A percentile compares a stretch with the other conserved stretches of the same genome.
Conservation (phyloP, 2,888 invertebrate genomes). For the Cremastinae sp. region DNA sequence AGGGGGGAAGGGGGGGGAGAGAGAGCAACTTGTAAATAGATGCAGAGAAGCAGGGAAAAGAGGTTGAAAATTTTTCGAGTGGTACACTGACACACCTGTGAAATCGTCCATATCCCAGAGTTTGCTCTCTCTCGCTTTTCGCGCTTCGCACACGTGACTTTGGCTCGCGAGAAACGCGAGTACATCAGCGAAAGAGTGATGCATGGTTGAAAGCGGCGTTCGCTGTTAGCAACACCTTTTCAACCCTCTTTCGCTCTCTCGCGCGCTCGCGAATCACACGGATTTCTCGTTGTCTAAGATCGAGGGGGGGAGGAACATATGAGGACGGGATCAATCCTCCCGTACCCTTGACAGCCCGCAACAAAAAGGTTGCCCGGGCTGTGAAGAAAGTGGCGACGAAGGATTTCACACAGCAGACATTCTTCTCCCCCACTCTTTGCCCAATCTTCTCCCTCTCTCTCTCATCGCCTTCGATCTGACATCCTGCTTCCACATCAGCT, state of each 20-base stretch:
- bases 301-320: conserved; percentile 53
- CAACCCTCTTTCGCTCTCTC: neutral
- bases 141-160: neutral
- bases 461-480: conserved; percentile 12
- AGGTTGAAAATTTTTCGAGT: conserved; percentile 76
- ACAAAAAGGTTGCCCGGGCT: conserved; percentile 59
- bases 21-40: conserved; percentile 77
- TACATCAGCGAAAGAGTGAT: neutral
- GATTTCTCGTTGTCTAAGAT: conserved; percentile 44
- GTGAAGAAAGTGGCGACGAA: conserved; percentile 58
- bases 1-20: too few relatives aligned
- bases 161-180: neutral
- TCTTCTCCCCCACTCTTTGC: conserved; percentile 9
- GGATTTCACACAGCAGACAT: conserved; percentile 60
- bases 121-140: neutral
- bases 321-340: too few relatives aligned
- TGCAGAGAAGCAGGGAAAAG: conserved; percentile 71
- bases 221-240: conserved; percentile 5
- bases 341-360: too few relatives aligned
- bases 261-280: neutral
- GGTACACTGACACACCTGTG: conserved; percentile 65
- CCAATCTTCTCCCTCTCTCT: neutral
- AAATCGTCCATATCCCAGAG: conserved; percentile 47
- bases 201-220: conserved; percentile 15
- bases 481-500: too few relatives aligned